Evolutionary conservation across 1,140 invertebrate species (phyloP), one percentile per base, ranked within the genome.

Genomic region (Dolichoris vasculosae): DNA sequence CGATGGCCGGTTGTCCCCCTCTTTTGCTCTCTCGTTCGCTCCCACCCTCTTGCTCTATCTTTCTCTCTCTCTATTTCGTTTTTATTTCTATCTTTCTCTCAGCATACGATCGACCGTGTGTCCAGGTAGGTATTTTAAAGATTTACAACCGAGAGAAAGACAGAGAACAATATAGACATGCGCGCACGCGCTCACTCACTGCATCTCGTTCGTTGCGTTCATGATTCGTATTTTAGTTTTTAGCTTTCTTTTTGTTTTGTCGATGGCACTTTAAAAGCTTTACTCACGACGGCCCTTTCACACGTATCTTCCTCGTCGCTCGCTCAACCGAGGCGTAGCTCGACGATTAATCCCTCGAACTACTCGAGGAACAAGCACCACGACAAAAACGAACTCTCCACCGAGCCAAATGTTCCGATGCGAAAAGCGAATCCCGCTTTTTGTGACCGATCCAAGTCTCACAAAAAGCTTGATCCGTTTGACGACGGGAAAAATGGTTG

Each of bases 401-500:
- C 63, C 67, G 23, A 88, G 90, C 92, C 90, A 92, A 92, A 83
- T 76, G 7, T 92, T 93, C 91, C 92, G 93, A 92, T 91, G 88
- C 93, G 93, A 93, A 93, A 93, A 93, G 92, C 92, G 93, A 93
- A 93, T 93, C 92, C 92, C 90, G 93, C 93, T 93, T 93, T 93
- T 93, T 93, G 92, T 93, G 93, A 93, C 87, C 89, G 91, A 93
- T 93, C 92, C 92, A 90, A 93, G 87, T 93, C 90, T 93, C 93
- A 93, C 92, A 92, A 92, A 93, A 93, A 93, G 92, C 92, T 91
- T 92, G 93, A 93, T 93, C 90, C 92, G 92, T 93, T 93, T 93
- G 89, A 93, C 91, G 93, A 93, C 91, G 92, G 93, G 92, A 92
- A 93, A 92, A 92, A 90, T 92, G 89, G 89, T 92, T 88, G 88